Conservation (phyloP, 2,797 vertebrate genomes). For the Liasis olivaceus region DNA sequence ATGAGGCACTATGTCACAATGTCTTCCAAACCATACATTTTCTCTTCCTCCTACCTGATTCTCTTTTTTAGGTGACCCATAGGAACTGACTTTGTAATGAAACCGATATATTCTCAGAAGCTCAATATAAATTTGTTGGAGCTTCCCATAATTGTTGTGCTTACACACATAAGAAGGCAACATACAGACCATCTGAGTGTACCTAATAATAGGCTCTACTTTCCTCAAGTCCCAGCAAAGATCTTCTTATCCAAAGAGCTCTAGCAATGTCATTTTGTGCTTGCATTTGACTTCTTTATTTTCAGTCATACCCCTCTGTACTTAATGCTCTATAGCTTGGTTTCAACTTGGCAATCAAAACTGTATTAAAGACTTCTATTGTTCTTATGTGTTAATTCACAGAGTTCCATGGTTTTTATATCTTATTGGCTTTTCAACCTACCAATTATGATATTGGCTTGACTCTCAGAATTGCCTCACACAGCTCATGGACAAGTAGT, state of each 20-base stretch:
- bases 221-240: neutral
- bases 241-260: neutral
- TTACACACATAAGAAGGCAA: no score
- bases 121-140: neutral
- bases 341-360: constrained; percentile 33
- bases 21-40: neutral
- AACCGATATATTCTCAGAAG: neutral
- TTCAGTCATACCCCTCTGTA: neutral
- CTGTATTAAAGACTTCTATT: constrained; percentile 32
- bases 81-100: neutral
- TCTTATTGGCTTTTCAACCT: constrained; percentile 25
- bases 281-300: neutral
- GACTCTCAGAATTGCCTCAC: constrained; percentile 19
- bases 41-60: neutral
- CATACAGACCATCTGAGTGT: neutral
- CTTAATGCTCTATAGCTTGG: constrained; percentile 23
- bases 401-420: neutral
- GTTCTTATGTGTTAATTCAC: constrained; percentile 25
- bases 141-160: no score
- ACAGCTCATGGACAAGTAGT: constrained; percentile 13
- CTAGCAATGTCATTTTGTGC: neutral
- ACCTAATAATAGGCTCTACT: neutral
- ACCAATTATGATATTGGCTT: constrained; percentile 36
- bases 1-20: neutral
- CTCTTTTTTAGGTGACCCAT: neutral